Evolutionary conservation across 2,113 vertebrate species (phyloP).

Genomic region (Pterocles burchelli): DNA sequence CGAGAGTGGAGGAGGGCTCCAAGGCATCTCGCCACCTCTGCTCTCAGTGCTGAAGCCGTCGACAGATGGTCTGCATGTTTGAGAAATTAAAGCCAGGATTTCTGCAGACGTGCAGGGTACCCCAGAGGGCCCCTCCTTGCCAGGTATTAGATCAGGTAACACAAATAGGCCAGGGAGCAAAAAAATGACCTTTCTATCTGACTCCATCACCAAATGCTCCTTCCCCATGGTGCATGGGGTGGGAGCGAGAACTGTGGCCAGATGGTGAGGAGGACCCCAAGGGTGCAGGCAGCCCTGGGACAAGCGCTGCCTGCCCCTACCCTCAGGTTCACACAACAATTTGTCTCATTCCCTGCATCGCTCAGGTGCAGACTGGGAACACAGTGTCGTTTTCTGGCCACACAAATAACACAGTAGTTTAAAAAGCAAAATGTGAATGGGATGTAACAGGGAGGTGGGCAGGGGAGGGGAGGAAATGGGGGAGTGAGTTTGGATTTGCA

Average conservation of each 20-base stretch:
- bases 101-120: rapidly evolving
- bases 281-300: neutral
- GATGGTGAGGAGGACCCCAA: neutral
- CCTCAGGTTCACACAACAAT: rapidly evolving
- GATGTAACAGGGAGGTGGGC: neutral
- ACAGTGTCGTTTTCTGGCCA: neutral
- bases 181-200: neutral
- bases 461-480: neutral
- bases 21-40: neutral
- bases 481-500: neutral
- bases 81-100: neutral
- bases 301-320: rapidly evolving
- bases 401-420: neutral
- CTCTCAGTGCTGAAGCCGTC: rapidly evolving
- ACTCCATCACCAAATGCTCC: neutral
- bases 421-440: neutral
- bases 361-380: rapidly evolving
- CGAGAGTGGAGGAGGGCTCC: neutral
- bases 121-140: neutral
- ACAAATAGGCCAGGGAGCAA: neutral
- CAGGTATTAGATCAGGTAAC: neutral
- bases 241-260: rapidly evolving
- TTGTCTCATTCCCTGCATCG: rapidly evolving
- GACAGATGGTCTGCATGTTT: neutral
- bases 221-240: rapidly evolving